Evolutionary conservation across 2,888 invertebrate genomes (phyloP).

Genomic region (Drosophila mimica): DNA sequence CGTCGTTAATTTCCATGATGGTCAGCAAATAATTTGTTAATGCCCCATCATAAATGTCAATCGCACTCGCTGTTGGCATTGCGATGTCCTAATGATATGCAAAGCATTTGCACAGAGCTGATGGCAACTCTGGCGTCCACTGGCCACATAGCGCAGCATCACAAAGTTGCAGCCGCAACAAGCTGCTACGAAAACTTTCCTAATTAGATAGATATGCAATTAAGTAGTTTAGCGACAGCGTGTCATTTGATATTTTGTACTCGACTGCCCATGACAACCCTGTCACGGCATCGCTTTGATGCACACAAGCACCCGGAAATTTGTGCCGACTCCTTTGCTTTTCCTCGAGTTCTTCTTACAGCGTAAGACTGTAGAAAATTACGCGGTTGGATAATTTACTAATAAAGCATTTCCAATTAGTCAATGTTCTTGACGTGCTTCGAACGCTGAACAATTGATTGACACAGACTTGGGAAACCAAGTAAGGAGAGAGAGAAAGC

Average conservation of each 20-base stretch:
- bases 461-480: constrained; percentile 22
- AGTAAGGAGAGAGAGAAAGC: background rate
- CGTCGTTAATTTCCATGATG: constrained; percentile 17
- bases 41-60: constrained; percentile 27
- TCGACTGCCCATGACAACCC: constrained; percentile 39
- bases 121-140: constrained; percentile 1
- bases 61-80: constrained; percentile 17
- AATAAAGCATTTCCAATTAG: constrained; percentile 64
- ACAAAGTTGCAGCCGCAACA: constrained; percentile 15
- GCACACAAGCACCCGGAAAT: constrained; percentile 46
- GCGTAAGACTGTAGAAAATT: constrained; percentile 7
- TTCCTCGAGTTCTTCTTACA: constrained; percentile 1
- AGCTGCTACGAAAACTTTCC: constrained; percentile 61
- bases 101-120: constrained; percentile 19
- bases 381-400: constrained; percentile 37
- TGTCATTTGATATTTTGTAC: constrained; percentile 64
- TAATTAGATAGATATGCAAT: constrained; percentile 83
- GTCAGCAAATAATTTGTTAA: constrained; percentile 48
- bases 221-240: constrained; percentile 81
- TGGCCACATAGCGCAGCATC: constrained; percentile 8
- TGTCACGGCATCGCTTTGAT: constrained; percentile 28
- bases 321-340: constrained; percentile 23
- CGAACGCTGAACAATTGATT: constrained; percentile 41
- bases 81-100: constrained; percentile 48
- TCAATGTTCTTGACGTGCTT: constrained; percentile 50